Conservation (phyloP, 2,888 invertebrate species). For the Labia minor region DNA sequence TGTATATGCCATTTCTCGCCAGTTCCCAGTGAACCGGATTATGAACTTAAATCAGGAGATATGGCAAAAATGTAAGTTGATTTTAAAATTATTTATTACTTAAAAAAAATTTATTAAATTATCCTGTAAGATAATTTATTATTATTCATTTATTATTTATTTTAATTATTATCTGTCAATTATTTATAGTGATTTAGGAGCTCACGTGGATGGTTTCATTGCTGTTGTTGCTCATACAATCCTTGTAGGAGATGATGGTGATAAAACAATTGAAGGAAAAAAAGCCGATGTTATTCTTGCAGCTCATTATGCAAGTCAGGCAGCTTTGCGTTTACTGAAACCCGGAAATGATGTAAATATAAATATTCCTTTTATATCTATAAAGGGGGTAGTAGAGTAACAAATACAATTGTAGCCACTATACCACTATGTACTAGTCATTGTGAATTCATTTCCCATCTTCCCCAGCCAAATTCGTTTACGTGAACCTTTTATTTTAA, state of each 20-base stretch:
- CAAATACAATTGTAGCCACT: too few species aligned
- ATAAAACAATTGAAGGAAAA: constrained; percentile 68
- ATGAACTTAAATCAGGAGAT: constrained; percentile 77
- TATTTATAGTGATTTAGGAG: constrained; percentile 76
- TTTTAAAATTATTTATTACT: too few species aligned
- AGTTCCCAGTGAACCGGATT: constrained; percentile 82
- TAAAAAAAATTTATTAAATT: too few species aligned
- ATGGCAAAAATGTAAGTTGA: constrained; percentile 90
- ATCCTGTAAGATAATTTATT: too few species aligned
- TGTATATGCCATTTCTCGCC: constrained; percentile 99
- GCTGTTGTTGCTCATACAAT: constrained; percentile 96
- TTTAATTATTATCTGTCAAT: background rate
- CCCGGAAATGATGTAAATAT: constrained; percentile 72
- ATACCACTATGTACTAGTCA: too few species aligned
- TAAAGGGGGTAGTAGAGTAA: too few species aligned
- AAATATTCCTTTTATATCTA: too few species aligned
- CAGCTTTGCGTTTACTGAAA: constrained; percentile 82
- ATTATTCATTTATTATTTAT: too few species aligned
- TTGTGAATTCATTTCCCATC: too few species aligned
- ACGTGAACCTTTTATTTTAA: too few species aligned
- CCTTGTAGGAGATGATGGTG: constrained; percentile 66
- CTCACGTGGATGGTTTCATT: constrained; percentile 97
- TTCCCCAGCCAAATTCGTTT: too few species aligned
- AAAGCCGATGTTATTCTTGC: constrained; percentile 93
- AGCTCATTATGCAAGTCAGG: constrained; percentile 91